Evolutionary conservation across 2,888 invertebrate genomes (phyloP).

Genomic region (Sesia bembeciformis): DNA sequence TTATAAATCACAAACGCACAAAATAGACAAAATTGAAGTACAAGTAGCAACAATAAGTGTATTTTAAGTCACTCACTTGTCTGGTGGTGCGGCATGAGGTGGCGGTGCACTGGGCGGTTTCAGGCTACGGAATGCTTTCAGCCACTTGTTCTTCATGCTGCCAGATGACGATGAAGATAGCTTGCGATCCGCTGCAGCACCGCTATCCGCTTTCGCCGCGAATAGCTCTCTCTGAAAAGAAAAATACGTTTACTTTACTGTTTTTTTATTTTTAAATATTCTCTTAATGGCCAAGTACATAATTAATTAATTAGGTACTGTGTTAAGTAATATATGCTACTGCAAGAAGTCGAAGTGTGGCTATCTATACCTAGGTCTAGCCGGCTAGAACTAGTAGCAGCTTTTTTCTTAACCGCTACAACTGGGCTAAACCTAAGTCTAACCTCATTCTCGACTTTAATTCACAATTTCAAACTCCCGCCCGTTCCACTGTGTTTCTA

Average conservation of each 20-base stretch:
- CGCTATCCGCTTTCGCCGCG: slow-evolving; percentile 82
- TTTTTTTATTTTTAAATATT: background rate
- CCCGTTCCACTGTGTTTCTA: no score
- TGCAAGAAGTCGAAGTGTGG: no score
- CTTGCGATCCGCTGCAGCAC: slow-evolving; percentile 84
- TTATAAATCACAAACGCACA: no score
- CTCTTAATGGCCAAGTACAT: background rate
- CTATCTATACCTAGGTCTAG: no score
- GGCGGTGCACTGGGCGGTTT: slow-evolving; percentile 83
- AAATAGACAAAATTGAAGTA: no score
- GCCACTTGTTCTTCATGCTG: slow-evolving; percentile 97
- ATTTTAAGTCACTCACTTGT: slow-evolving; percentile 44
- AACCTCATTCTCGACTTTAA: no score
- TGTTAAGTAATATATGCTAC: no score
- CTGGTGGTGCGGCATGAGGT: slow-evolving; percentile 58
- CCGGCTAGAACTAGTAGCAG: no score
- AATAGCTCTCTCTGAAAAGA: slow-evolving; percentile 88
- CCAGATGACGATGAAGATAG: slow-evolving; percentile 89
- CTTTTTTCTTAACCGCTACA: no score
- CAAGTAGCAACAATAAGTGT: no score
- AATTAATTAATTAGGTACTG: background rate
- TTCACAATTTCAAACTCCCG: no score
- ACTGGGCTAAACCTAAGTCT: no score
- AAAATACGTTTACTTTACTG: slow-evolving; percentile 6
- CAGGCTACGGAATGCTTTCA: slow-evolving; percentile 96